These are phyloP conservation scores for Willisornis vidua DNA, from an alignment of 2,113 vertebrate species.

Conservation along the genomic window DNA sequence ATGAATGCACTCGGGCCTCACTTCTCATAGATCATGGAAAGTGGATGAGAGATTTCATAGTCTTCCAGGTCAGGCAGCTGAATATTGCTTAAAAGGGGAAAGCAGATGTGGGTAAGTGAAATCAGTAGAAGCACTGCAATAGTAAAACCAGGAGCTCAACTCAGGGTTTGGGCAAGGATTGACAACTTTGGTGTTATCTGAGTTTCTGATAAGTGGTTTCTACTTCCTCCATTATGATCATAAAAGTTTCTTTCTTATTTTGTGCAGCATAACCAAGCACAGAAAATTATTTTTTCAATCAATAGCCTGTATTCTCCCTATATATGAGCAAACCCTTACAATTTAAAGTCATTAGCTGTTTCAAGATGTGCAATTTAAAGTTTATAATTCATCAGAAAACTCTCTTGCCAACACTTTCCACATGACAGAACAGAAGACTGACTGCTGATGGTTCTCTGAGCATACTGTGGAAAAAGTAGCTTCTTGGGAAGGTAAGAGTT, in stretches of 20 bases:
- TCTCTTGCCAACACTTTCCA: background rate
- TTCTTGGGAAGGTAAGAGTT: background rate
- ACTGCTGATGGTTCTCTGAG: background rate
- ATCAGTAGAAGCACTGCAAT: background rate
- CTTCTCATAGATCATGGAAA: background rate
- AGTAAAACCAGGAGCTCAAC: background rate
- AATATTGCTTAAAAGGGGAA: background rate
- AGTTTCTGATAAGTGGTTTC: background rate
- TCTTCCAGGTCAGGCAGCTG: background rate
- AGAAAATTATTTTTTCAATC: background rate
- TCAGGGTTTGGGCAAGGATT: background rate
- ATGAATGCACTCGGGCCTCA: background rate
- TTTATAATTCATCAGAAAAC: background rate
- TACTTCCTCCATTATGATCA: background rate
- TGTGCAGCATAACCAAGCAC: background rate
- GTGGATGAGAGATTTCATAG: background rate
- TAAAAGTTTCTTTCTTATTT: background rate
- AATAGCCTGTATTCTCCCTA: background rate
- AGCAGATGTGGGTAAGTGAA: background rate
- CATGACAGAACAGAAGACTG: background rate
- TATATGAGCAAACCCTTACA: background rate
- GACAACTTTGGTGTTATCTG: background rate
- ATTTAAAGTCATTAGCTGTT: background rate
- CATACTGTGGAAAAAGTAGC: background rate
- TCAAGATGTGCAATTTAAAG: background rate